These are phyloP conservation scores for Excalfactoria chinensis DNA, from an alignment of 2,113 vertebrate genomes.

Conservation along the genomic window DNA sequence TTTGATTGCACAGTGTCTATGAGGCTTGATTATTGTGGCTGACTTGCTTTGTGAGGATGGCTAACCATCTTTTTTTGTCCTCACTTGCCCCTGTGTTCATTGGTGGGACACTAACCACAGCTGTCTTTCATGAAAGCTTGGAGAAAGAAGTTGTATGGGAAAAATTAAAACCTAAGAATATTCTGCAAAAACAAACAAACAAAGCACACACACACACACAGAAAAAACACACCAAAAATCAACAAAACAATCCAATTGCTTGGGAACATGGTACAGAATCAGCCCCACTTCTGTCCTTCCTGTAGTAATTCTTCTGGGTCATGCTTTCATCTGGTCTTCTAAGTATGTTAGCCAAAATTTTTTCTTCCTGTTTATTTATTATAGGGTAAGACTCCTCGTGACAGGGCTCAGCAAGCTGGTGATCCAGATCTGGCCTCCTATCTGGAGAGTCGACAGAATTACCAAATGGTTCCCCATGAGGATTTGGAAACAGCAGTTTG, in stretches of 20 bases:
- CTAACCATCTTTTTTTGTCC: neutral
- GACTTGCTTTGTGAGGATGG: conserved; percentile 9
- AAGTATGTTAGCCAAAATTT: neutral
- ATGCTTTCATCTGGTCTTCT: neutral
- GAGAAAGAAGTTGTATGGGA: neutral
- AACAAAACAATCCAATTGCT: neutral
- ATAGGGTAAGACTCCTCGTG: conserved; percentile 91
- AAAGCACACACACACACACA: neutral
- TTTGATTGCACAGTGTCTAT: neutral
- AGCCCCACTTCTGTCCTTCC: neutral
- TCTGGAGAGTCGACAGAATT: conserved; percentile 83
- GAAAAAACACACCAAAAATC: neutral
- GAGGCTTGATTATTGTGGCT: neutral
- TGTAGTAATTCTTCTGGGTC: neutral
- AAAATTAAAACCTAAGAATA: neutral
- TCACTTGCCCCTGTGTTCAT: neutral
- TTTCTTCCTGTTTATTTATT: neutral
- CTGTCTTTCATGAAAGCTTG: neutral
- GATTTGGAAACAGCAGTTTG: conserved; percentile 98
- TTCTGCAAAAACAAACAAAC: neutral
- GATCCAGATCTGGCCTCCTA: conserved; percentile 88
- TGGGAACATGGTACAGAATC: neutral
- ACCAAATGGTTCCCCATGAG: conserved; percentile 82
- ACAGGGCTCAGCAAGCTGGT: conserved; percentile 90
- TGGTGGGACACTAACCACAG: neutral